phyloP scores from a whole-genome alignment of 23 tunicate genomes.

The Botrylloides violaceus region DNA sequence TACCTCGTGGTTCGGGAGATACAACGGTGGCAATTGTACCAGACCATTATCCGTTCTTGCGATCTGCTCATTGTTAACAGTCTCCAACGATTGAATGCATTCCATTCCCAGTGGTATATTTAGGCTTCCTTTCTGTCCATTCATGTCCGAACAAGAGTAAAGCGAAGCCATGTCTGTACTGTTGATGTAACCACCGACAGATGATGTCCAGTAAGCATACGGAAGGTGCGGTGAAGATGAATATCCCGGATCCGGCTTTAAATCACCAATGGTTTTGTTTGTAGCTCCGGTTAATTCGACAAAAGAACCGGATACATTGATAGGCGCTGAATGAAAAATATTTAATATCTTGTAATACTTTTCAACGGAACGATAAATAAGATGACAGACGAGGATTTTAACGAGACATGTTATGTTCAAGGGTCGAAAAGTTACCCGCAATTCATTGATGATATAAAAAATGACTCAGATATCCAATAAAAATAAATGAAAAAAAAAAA shows the following conservation, averaged over 20 bases:
- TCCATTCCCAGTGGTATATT: not conserved
- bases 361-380: too few relatives aligned
- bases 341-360: too few relatives aligned
- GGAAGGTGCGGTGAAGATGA: not conserved
- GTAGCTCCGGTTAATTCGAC: not conserved
- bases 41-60: not conserved
- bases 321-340: conserved; percentile 8
- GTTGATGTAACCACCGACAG: not conserved
- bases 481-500: too few relatives aligned
- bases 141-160: not conserved
- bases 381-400: too few relatives aligned
- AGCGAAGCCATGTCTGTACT: not conserved
- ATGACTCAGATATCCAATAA: too few relatives aligned
- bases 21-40: not conserved
- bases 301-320: conserved; percentile 13
- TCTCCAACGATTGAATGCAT: not conserved
- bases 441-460: too few relatives aligned
- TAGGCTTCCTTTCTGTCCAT: not conserved
- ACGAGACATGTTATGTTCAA: not conserved
- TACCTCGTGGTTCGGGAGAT: not conserved
- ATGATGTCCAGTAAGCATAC: not conserved
- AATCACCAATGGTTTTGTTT: not conserved
- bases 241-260: not conserved
- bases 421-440: too few relatives aligned
- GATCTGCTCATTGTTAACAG: not conserved